Base-by-base conservation (phyloP, 2,797 vertebrate genomes). In the Betta splendens region DNA sequence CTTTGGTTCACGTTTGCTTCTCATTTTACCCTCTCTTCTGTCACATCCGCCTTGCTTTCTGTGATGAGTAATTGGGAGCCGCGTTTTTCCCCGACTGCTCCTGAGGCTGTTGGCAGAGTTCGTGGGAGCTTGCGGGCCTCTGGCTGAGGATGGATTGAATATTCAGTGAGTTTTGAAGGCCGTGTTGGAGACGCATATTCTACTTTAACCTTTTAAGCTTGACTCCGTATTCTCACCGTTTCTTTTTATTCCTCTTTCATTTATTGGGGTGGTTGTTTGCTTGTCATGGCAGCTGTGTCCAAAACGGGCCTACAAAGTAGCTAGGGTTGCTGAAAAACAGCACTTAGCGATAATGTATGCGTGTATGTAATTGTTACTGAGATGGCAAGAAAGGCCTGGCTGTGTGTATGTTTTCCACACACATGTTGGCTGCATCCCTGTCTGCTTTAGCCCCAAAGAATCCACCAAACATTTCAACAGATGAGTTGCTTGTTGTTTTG, bases 101-200 rank as follows among this genome's bases (percentile, higher is more conserved):
- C 64, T 31, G 39, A 59, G 50, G 57, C 74, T 75, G 60, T 62
- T 55, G 26, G 81, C 81, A 77, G 69, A 56, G 84, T 85, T 77
- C 61, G 48, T 46, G 8, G 1, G 53, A 78, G 60, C 52, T 70
- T 48, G 32, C 18, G 8, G 73, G 64, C 72, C 74, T 67, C 46
- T 45, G 54, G 59, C 65, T 48, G 55, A 65, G 62, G 55, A 69
- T 57, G 51, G 75, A 81, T 84, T 51, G 84, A 83, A 84, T 40
- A 80, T 72, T 67, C 67, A 81, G 64, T 73, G 57, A 58, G 71
- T 82, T 85, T 69, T 66, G 42, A 77, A 85, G 83, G 64, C 66
- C 69, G 54, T 66, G 80, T 82, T 80, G 50, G 77, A 88, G 71
- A 83, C 61, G 66, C 52, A 71, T 55, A 75, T 73, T 72, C 55